Evolutionary conservation across 2,797 vertebrate genomes (phyloP), one percentile per base, ranked within the genome.

Genomic region (Anguilla obscura): DNA sequence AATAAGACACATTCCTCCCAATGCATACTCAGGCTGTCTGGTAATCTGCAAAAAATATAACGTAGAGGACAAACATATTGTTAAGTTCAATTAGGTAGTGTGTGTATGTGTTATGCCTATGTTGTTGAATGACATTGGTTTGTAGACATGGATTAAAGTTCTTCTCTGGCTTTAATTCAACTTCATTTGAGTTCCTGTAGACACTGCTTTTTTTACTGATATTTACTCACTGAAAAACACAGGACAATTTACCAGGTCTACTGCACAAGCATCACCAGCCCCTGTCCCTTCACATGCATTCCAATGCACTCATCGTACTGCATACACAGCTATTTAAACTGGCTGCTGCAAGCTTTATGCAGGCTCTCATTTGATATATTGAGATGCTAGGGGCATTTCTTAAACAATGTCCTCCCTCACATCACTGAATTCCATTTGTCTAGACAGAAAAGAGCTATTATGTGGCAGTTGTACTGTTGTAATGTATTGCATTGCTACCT

Each of bases 101-200:
- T 89, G 45, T 86, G 21, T 40, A 48, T 24, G 82, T 79, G 83
- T 45, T 8, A 50, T 54, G 69, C 69, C 40, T 85, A 8, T 84
- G 60, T 84, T 30, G n/a, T 40, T 3, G 27, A 33, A 74, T 10
- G 7, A 9, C 6, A 74, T 74, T 10, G 6, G 21, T 80, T 80
- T 48, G 40, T 16, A 48, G 76, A 80, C 76, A 24, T 48, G 76
- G 36, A 45, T 80, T 80, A 33, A 4, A 45, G 14, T 45, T 48
- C 27, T 79, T 27, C 27, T 1, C 27, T 27, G 27, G 66, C 69
- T 33, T 80, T 76, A 3, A 6, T 45, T 80, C 14, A 45, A 33
- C 76, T 24, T 24, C 36, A 80, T 80, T 48, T 48, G 21, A 80
- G 33, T 52, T 76, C 40, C 76, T 40, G 21, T 27, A 18, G 40